Base-by-base conservation (phyloP, 2,888 invertebrate species). In the Conomelus anceps region DNA sequence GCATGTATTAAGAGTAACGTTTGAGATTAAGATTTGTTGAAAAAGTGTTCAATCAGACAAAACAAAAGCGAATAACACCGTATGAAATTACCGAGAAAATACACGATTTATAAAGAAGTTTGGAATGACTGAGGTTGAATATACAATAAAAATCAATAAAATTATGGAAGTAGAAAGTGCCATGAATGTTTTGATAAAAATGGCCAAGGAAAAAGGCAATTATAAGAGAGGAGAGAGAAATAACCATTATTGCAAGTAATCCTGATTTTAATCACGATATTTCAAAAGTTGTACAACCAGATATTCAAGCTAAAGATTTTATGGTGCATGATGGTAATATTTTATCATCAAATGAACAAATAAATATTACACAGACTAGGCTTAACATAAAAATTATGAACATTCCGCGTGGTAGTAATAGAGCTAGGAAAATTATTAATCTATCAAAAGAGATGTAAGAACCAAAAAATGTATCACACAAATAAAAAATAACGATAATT, bases 281-380 rank as follows among this genome's bases (percentile, higher is more conserved):
- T 20, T 26, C 87, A 23, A 87, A 29, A 22, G 34, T 87, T 24
- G n/a, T 87, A 22, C n/a, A 87, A 22, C 20, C 17, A 22, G 87
- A 87, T 87, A 22, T 87, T 7, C 20, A 24, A 13, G 26, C 22
- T 6, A 29, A 87, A 84, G 23, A 22, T 23, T 88, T 89, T 23
- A 89, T 87, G 89, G 87, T 86, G 26, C 85, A 41, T 34, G 86
- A 89, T 63, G n/a, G 34, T 22, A 85, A 84, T 11, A 89, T 90
- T 84, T 41, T 90, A 22, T 86, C 89, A 23, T 90, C 90, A 11
- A 87, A 90, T 87, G 87, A 90, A 89, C 84, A 88, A 22, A n/a
- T 89, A 13, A 88, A 85, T 26, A 24, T 88, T 6, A 89, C 89
- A 34, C 84, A 84, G 4, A 84, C 63, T n/a, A 22, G 17, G 17